Evolutionary conservation across 2,113 vertebrate species (phyloP), one percentile per base, ranked within the genome.

Genomic region (Nanorana parkeri): DNA sequence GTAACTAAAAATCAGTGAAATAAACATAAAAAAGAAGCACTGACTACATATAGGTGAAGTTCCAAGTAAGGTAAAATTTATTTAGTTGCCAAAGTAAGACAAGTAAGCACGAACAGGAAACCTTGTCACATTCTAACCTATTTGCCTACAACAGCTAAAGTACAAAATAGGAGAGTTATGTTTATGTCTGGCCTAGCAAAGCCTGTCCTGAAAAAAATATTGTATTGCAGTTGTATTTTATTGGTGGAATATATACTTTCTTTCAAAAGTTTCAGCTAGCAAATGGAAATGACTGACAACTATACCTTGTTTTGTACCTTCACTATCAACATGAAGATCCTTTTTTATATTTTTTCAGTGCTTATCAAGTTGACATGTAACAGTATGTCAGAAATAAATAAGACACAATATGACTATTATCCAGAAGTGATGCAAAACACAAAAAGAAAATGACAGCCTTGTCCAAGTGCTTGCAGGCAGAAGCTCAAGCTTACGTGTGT

Each of bases 361-460:
- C 77, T 78, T 79, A 79, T 68, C 64, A 68, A 58, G 20, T 68
- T 79, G 77, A 79, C 64, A 79, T 68, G 68, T 67, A 56, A 67
- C 77, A 36, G 63, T 36, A 24, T 52, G 15, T 78, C 64, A 32
- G 76, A 78, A 78, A 67, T 63, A 76, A 64, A 63, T 21, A 78
- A 78, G 76, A 67, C n/a, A 64, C 76, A 29, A 67, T 67, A 67
- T 78, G 41, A n/a, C 60, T 65, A 67, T 78, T 78, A 67, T 67
- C 23, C 63, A 17, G 64, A 55, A 66, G 63, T 32, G 67, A 67
- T 67, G 26, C 19, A 23, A 17, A 17, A 29, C 20, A 78, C 76
- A 78, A 78, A 67, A 28, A 63, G 55, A 66, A 60, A 20, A 19
- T 56, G 63, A 78, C 61, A 36, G 41, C 29, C 63, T 66, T 78